phyloP scores from a whole-genome alignment of 2,888 invertebrate species.

The Phyto melanocephala region DNA sequence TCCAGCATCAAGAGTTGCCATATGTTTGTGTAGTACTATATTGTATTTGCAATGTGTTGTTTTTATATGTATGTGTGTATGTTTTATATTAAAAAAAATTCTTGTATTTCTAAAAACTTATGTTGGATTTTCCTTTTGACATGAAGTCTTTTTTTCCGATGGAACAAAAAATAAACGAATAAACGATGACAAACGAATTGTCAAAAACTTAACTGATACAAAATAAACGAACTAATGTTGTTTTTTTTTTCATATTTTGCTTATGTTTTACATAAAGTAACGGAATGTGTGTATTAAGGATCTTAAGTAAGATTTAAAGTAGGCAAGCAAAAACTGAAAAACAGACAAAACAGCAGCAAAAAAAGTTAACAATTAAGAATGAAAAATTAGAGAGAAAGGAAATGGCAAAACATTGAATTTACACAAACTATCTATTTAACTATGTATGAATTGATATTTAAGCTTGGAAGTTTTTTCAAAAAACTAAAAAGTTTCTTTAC shows the following conservation, averaged over 20 bases:
- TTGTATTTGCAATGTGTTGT: not conserved
- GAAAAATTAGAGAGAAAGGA: not conserved
- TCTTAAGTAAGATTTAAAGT: constrained; percentile 1
- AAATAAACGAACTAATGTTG: constrained; percentile 53
- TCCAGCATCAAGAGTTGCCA: constrained; percentile 66
- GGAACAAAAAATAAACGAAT: constrained; percentile 27
- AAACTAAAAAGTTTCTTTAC: no score
- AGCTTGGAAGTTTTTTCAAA: no score
- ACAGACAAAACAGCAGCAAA: not conserved
- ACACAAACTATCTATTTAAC: no score
- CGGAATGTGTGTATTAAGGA: constrained; percentile 50
- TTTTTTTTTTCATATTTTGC: constrained; percentile 6
- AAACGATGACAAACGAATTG: constrained; percentile 48
- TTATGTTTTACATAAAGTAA: constrained; percentile 22
- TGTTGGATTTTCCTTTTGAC: constrained; percentile 45
- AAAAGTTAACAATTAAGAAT: not conserved
- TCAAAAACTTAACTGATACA: constrained; percentile 39
- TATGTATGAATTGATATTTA: no score
- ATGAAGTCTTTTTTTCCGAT: constrained; percentile 26
- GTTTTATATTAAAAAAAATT: not conserved
- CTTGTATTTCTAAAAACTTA: constrained; percentile 39
- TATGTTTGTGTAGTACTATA: constrained; percentile 49
- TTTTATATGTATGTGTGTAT: not conserved
- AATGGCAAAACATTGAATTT: not conserved
- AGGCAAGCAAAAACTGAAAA: constrained; percentile 3